phyloP scores from a whole-genome alignment of 2,797 vertebrate genomes.

The Morelia viridis region DNA sequence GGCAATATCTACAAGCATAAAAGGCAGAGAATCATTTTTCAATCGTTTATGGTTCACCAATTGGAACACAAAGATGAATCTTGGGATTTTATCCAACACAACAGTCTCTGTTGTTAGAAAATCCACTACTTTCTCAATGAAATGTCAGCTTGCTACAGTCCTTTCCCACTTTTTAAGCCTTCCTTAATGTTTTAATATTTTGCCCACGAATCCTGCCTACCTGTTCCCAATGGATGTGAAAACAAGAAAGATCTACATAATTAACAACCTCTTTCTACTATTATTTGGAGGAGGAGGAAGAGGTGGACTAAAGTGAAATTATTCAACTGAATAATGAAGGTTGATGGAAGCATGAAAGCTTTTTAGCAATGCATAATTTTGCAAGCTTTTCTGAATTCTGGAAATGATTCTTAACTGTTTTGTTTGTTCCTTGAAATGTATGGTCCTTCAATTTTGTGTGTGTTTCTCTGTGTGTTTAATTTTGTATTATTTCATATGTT shows the following conservation, averaged over 20 bases:
- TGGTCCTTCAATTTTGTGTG: background rate
- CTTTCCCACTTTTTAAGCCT: background rate
- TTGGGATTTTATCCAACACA: background rate
- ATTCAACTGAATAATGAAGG: background rate
- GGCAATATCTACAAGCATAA: background rate
- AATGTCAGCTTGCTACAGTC: background rate
- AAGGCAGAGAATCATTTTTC: background rate
- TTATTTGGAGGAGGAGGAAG: background rate
- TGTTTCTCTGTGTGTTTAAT: background rate
- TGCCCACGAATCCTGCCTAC: background rate
- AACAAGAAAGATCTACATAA: background rate
- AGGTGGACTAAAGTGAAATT: background rate
- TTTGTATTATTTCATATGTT: constrained; percentile 42
- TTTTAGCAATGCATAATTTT: background rate
- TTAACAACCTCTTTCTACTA: background rate
- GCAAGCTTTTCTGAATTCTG: background rate
- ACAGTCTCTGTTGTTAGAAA: background rate
- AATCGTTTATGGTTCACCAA: background rate
- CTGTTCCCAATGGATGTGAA: background rate
- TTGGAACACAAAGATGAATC: background rate
- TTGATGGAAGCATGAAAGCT: background rate
- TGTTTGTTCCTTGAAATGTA: background rate
- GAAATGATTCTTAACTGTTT: background rate
- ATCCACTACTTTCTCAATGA: background rate
- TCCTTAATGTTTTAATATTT: background rate